phyloP scores from a whole-genome alignment of 2,888 invertebrate species.

The Megamerina dolium region DNA sequence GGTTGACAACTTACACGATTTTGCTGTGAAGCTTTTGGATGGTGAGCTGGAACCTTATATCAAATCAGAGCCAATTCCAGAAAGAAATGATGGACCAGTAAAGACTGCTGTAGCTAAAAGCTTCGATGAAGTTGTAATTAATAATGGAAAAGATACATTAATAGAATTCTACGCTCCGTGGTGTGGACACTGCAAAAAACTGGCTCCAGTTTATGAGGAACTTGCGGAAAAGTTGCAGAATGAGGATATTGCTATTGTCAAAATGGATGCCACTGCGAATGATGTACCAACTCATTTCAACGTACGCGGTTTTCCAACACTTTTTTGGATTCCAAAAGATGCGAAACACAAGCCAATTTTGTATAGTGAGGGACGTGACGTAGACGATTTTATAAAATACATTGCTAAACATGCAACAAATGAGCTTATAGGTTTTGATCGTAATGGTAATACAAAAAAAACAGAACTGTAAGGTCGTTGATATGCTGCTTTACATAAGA shows the following conservation, averaged over 20 bases:
- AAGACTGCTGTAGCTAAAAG: slow-evolving; percentile 93
- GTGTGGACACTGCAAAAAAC: slow-evolving; percentile 98
- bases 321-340: slow-evolving; percentile 91
- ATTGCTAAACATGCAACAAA: slow-evolving; percentile 85
- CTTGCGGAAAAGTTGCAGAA: slow-evolving; percentile 79
- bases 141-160: slow-evolving; percentile 87
- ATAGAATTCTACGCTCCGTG: slow-evolving; percentile 99
- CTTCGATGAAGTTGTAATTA: slow-evolving; percentile 88
- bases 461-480: slow-evolving; percentile 40
- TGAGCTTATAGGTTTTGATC: slow-evolving; percentile 81
- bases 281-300: slow-evolving; percentile 89
- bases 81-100: slow-evolving; percentile 73
- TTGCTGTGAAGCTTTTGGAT: slow-evolving; percentile 75
- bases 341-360: slow-evolving; percentile 68
- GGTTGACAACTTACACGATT: slow-evolving; percentile 75
- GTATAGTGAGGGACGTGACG: slow-evolving; percentile 90
- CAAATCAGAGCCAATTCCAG: slow-evolving; percentile 92
- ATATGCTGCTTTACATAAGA: too few species aligned
- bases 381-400: slow-evolving; percentile 92
- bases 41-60: slow-evolving; percentile 84
- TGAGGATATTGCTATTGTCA: slow-evolving; percentile 87
- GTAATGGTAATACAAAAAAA: slow-evolving; percentile 64
- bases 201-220: slow-evolving; percentile 90
- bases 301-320: slow-evolving; percentile 95
- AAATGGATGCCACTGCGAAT: slow-evolving; percentile 98